Evolutionary conservation across 2,113 vertebrate genomes (phyloP).

Genomic region (Rhynchomys soricoides): DNA sequence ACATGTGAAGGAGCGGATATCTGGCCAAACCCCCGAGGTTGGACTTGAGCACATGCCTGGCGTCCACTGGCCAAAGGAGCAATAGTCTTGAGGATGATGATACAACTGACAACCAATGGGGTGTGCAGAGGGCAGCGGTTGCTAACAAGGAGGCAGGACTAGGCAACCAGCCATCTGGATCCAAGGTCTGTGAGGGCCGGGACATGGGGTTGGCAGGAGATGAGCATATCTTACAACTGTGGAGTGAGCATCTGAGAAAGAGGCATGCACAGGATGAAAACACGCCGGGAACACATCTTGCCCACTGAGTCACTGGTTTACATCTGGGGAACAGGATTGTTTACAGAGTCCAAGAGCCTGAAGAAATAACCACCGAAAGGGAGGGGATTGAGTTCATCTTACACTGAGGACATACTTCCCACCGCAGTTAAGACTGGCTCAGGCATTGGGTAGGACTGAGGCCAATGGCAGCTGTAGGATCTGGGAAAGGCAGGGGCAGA

Average conservation of each 20-base stretch:
- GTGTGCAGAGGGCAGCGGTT: not conserved
- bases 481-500: slow-evolving; percentile 50
- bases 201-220: not conserved
- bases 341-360: not conserved
- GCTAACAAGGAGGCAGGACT: not conserved
- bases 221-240: accelerated
- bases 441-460: not conserved
- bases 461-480: not conserved
- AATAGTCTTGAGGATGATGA: not conserved
- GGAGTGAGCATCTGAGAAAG: not conserved
- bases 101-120: not conserved
- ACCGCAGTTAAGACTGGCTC: not conserved
- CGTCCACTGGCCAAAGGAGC: not conserved
- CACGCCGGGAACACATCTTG: not conserved
- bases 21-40: not conserved
- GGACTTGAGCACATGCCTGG: not conserved
- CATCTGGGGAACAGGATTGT: not conserved
- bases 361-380: not conserved
- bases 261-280: not conserved
- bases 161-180: not conserved
- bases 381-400: not conserved
- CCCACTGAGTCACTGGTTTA: not conserved
- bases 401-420: not conserved
- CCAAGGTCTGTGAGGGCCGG: not conserved
- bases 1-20: not conserved